Evolutionary conservation across 2,888 invertebrate species (phyloP).

Genomic region (Stenotaenia linearis): DNA sequence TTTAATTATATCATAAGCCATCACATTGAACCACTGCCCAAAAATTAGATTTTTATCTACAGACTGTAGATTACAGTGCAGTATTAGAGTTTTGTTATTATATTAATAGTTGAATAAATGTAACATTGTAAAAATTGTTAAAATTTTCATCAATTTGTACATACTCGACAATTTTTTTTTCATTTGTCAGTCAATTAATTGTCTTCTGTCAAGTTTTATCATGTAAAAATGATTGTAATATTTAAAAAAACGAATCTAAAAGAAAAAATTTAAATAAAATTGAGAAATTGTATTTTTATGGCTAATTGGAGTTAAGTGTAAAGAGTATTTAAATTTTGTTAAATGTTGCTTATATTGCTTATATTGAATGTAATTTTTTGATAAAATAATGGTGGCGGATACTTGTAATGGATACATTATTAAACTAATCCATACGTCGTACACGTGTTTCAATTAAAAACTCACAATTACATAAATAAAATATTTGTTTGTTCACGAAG

Average conservation of each 20-base stretch:
- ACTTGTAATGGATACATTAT: background rate
- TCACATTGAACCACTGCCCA: background rate
- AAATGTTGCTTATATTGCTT: background rate
- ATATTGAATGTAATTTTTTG: background rate
- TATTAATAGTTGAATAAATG: background rate
- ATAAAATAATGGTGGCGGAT: conserved; percentile 3
- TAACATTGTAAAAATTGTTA: background rate
- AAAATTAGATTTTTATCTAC: background rate
- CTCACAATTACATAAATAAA: too few relatives aligned
- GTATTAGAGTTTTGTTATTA: background rate
- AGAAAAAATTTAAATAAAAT: background rate
- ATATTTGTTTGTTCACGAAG: too few relatives aligned
- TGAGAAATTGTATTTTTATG: background rate
- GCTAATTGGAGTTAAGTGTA: background rate
- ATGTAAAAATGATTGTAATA: conserved; percentile 11
- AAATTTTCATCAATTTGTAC: background rate
- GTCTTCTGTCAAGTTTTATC: background rate
- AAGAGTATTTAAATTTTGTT: conserved; percentile 7
- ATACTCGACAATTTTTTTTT: background rate
- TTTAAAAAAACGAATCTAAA: background rate
- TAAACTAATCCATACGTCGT: conserved; percentile 8
- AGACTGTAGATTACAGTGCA: too few relatives aligned
- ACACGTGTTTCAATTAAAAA: too few relatives aligned
- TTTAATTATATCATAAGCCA: background rate
- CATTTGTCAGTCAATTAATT: background rate